Conservation (phyloP, 2,797 vertebrate genomes). For the Sternotherus odoratus region DNA sequence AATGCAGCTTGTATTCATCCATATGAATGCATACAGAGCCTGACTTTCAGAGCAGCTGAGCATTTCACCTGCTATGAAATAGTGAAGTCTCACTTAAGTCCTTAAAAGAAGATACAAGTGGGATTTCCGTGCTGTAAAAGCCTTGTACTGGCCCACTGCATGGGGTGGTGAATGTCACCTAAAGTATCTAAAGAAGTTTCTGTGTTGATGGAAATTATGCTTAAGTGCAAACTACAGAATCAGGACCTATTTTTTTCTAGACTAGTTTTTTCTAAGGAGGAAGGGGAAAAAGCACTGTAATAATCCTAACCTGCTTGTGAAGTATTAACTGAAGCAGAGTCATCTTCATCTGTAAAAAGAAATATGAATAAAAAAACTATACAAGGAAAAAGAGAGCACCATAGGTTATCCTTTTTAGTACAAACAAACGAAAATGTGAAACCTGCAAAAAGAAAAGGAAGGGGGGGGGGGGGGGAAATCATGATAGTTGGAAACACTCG, state of each 20-base stretch:
- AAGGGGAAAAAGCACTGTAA: background rate
- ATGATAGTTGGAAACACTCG: slow-evolving; percentile 62
- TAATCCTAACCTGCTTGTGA: slow-evolving; percentile 84
- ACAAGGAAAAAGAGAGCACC: slow-evolving; percentile 69
- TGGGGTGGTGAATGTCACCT: background rate
- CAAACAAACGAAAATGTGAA: slow-evolving; percentile 63
- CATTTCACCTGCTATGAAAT: background rate
- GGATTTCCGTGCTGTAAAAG: background rate
- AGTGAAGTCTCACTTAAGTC: background rate
- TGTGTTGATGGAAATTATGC: background rate
- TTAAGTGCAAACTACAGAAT: background rate
- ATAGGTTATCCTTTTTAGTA: slow-evolving; percentile 57
- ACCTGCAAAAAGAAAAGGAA: slow-evolving; percentile 72
- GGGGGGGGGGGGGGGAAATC: slow-evolving; percentile 39
- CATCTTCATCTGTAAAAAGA: slow-evolving; percentile 87
- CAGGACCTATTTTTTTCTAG: background rate
- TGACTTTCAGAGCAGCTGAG: background rate
- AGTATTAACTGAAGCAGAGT: slow-evolving; percentile 76
- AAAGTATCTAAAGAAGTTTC: accelerated
- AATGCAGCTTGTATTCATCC: background rate
- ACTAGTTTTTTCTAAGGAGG: background rate
- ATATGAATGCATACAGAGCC: background rate
- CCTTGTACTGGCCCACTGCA: background rate
- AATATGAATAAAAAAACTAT: slow-evolving; percentile 75
- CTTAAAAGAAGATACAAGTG: background rate